A percentile compares a stretch with the other conserved stretches of the same genome.
These are phyloP conservation scores for Epizoanthus scotinus DNA, from an alignment of 92 coral and sea anemone species.

Conservation along the genomic window DNA sequence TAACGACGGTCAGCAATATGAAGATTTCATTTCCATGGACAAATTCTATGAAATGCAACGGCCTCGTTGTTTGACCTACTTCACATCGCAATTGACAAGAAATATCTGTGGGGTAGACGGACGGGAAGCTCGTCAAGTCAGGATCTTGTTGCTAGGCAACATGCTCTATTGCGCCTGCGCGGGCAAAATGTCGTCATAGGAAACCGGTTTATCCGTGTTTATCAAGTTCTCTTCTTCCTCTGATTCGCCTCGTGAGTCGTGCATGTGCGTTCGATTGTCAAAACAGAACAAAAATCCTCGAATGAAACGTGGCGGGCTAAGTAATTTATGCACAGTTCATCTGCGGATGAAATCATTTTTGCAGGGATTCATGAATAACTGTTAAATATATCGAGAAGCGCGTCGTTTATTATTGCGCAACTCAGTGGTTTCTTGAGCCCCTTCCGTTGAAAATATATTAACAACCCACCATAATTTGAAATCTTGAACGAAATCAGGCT, in stretches of 20 bases:
- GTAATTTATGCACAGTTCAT: slow-evolving; percentile 42
- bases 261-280: slow-evolving; percentile 24
- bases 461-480: too few species aligned
- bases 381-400: not conserved
- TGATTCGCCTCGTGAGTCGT: slow-evolving; percentile 35
- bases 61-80: slow-evolving; percentile 24
- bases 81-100: slow-evolving; percentile 47
- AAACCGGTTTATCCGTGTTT: slow-evolving; percentile 34
- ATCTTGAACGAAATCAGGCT: too few species aligned
- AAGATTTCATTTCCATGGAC: slow-evolving; percentile 1
- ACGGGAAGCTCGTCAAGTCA: slow-evolving; percentile 47
- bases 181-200: not conserved
- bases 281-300: slow-evolving; percentile 37
- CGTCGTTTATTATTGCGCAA: slow-evolving; percentile 3
- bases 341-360: slow-evolving; percentile 32
- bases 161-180: slow-evolving; percentile 5
- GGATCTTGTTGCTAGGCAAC: slow-evolving; percentile 39
- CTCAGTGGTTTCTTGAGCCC: not conserved
- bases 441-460: not conserved
- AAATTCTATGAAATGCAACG: slow-evolving; percentile 6
- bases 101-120: slow-evolving; percentile 65
- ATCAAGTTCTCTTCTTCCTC: slow-evolving; percentile 13
- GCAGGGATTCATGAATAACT: slow-evolving; percentile 7
- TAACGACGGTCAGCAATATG: slow-evolving; percentile 15
- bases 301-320: slow-evolving; percentile 16